Base-by-base conservation (phyloP, 2,113 vertebrate genomes). In the Leuciscus idus region DNA sequence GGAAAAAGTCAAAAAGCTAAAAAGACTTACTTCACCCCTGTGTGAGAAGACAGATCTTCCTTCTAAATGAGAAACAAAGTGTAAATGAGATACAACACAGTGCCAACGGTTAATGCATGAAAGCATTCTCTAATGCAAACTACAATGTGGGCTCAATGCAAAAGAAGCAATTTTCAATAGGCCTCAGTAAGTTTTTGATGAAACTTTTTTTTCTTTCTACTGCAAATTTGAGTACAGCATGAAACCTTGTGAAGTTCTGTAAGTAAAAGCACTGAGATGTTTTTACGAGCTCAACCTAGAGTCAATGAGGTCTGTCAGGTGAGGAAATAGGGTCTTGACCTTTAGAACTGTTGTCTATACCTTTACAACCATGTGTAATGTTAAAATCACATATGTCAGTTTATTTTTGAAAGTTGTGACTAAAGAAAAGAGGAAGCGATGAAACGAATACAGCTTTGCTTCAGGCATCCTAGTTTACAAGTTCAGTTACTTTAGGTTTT, bases 41-140 rank as follows among this genome's bases (percentile, higher is more conserved):
- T 55, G 17, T 66, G 2, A n/a, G 52, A 36, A 59, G 39, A 17
- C 33, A 36, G 15, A 26, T 36, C 59, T 74, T 55, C 33, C 30
- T 26, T 46, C 70, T 21, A 84, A 52, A 15, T 74, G 11, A 26
- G 68, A 72, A 72, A 72, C 39, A 26, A 74, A 26, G 64, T 64
- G 46, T 43, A 43, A 86, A 86, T 84, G 55, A 81, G 86, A 79
- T 76, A 11, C 66, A 84, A 59, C 73, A 62, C 87, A 75, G 75
- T 62, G 39, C 28, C 19, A 81, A 61, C 8, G 46, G 70, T 33
- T 76, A 66, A 62, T 87, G 70, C 59, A 89, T 77, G 73, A 81
- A 9, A 84, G 84, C 61, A 84, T 81, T 75, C 59, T 52, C 87
- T 79, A 84, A 88, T 88, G 87, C 87, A 89, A 89, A 89, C 36